Percentiles rank a stretch among this genome's conserved stretches.
These are phyloP conservation scores for Colinus virginianus DNA, from an alignment of 2,113 vertebrate genomes.

Conservation along the genomic window DNA sequence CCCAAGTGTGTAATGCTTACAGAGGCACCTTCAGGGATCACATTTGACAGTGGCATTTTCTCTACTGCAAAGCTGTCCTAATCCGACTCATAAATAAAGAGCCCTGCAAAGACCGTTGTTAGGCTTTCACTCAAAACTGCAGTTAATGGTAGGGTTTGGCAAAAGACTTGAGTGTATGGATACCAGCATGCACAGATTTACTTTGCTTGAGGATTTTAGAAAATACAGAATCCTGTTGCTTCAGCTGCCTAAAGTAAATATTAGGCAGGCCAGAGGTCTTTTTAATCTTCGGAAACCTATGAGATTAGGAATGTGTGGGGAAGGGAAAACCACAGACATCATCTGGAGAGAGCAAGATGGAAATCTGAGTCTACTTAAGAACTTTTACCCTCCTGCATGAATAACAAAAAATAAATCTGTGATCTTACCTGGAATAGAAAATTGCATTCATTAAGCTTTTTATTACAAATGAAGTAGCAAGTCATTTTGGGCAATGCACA, in stretches of 20 bases:
- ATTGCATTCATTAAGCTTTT: not conserved
- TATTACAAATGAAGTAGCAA: not conserved
- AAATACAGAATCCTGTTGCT: not conserved
- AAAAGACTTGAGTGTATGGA: not conserved
- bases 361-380: not conserved
- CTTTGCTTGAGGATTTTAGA: not conserved
- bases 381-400: not conserved
- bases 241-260: not conserved
- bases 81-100: not conserved
- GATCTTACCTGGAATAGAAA: not conserved
- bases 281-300: slow-evolving; percentile 7
- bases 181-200: not conserved
- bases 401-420: not conserved
- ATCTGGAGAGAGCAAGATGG: not conserved
- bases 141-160: not conserved
- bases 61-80: slow-evolving; percentile 11
- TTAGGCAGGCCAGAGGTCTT: not conserved
- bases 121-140: not conserved
- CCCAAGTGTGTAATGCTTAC: not conserved
- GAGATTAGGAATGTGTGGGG: not conserved
- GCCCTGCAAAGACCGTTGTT: not conserved
- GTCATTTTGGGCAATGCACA: not conserved
- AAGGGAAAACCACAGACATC: not conserved
- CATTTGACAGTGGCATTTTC: slow-evolving; percentile 29
- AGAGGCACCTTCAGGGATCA: not conserved